These are phyloP conservation scores for Actenoides lindsayi DNA, from an alignment of 2,113 vertebrate species.

Conservation along the genomic window DNA sequence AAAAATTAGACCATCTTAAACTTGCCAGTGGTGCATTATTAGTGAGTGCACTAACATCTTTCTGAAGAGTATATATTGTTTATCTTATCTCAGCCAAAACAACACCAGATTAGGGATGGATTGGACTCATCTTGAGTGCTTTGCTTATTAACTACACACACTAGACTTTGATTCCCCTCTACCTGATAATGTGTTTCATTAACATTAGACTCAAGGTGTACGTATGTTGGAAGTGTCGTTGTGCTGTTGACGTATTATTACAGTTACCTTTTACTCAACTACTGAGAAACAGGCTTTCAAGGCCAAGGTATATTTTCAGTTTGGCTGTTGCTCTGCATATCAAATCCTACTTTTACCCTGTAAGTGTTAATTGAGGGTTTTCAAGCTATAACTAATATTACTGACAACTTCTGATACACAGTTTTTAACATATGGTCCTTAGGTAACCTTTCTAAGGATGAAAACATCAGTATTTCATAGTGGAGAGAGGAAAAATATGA, in stretches of 20 bases:
- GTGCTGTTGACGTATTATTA: not conserved
- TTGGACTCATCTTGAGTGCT: not conserved
- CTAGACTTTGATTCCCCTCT: not conserved
- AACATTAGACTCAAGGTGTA: not conserved
- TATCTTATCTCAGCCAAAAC: not conserved
- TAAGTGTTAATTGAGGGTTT: not conserved
- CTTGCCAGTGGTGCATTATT: not conserved
- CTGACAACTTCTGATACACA: not conserved
- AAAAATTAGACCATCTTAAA: not conserved
- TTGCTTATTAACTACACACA: not conserved
- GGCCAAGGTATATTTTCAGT: not conserved
- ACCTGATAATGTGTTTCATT: not conserved
- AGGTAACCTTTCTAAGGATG: not conserved
- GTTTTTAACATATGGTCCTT: not conserved
- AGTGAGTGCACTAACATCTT: not conserved
- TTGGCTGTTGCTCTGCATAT: not conserved
- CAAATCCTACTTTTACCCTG: not conserved
- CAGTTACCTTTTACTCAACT: not conserved
- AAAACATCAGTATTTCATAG: not conserved
- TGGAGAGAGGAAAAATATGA: not conserved
- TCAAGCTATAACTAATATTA: not conserved
- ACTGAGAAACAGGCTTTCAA: not conserved
- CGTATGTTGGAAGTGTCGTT: not conserved
- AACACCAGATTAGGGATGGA: not conserved
- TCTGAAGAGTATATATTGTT: not conserved